These are phyloP conservation scores for Andrena bicolor DNA, from an alignment of 2,888 invertebrate genomes.

Conservation along the genomic window DNA sequence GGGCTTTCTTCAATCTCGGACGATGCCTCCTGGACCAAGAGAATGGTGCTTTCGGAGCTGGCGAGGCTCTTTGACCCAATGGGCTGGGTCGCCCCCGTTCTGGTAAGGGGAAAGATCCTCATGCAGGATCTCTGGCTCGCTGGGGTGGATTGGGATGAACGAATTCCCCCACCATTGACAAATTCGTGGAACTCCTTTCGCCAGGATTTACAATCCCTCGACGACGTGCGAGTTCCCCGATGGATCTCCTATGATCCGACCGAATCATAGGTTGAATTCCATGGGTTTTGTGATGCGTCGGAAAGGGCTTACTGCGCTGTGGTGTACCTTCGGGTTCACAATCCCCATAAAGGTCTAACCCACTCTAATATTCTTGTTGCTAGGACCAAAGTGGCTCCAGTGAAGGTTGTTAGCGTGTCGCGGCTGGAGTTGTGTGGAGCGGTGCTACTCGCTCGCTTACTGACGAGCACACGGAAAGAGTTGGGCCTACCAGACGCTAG, in stretches of 20 bases:
- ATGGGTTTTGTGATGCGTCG: conserved; percentile 49
- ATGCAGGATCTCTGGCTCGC: neutral
- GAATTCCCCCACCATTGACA: neutral
- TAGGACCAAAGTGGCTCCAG: too few species aligned
- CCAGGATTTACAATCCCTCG: neutral
- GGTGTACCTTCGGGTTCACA: neutral
- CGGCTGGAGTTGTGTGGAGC: too few species aligned
- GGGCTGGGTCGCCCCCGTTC: neutral
- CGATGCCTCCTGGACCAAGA: neutral
- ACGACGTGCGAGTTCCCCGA: neutral
- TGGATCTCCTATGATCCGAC: neutral
- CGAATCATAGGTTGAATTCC: neutral
- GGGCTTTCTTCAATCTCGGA: neutral
- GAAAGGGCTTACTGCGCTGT: conserved; percentile 35
- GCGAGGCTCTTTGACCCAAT: neutral
- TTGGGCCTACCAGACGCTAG: too few species aligned
- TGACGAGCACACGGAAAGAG: too few species aligned
- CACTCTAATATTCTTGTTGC: too few species aligned
- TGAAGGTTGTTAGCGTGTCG: too few species aligned
- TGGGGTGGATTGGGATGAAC: neutral
- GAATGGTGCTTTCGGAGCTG: neutral
- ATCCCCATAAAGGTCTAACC: too few species aligned
- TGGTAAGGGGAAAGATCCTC: neutral
- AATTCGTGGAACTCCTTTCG: neutral
- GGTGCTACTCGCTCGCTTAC: too few species aligned